Base-by-base conservation (phyloP, 2,888 invertebrate species). In the Drosophila anceps region DNA sequence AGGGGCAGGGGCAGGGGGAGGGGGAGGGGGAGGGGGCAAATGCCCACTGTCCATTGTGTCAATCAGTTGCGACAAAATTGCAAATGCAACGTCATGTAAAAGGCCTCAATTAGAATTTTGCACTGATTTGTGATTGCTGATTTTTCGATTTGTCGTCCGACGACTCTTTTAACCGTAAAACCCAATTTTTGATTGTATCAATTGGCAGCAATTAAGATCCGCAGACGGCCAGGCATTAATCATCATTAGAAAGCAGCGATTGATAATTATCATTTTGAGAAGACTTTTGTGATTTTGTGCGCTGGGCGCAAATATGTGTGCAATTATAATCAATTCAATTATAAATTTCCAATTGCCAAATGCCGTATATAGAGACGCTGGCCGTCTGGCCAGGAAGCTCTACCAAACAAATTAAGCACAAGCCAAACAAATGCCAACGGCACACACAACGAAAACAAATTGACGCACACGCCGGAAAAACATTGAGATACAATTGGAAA, bases 131-230 rank as follows among this genome's bases (percentile, higher is more conserved):
- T 57, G 79, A 66, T 54, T 54, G 18, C 33, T 9, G 37, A 39
- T 39, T 54, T 67, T 31, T 31, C n/a, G 63, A 4, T 37, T 69
- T 41, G 18, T 39, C 15, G 27, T 48, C 53, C 8, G 43, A 43
- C 15, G 55, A 62, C 41, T 1, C 31, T 64, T 37, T 24, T 65
- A 54, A 33, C 57, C 29, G 13, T 54, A n/a, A 27, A 57, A 35
- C 27, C 67, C 43, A 50, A 48, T 50, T 29, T 51, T 59, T 29
- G 61, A 72, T 64, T 64, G 69, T 53, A 48, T 39, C 76, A 82
- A 82, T 82, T 81, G 81, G 29, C 76, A 51, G 67, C 76, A 81
- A 82, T 81, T 81, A 72, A 62, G 63, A 62, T 57, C 50, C 57
- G 64, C 66, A 59, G 29, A 46, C 44, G 20, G 27, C 37, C 24